Base-by-base conservation (phyloP, 2,888 invertebrate species). In the Petrolisthes manimaculis region DNA sequence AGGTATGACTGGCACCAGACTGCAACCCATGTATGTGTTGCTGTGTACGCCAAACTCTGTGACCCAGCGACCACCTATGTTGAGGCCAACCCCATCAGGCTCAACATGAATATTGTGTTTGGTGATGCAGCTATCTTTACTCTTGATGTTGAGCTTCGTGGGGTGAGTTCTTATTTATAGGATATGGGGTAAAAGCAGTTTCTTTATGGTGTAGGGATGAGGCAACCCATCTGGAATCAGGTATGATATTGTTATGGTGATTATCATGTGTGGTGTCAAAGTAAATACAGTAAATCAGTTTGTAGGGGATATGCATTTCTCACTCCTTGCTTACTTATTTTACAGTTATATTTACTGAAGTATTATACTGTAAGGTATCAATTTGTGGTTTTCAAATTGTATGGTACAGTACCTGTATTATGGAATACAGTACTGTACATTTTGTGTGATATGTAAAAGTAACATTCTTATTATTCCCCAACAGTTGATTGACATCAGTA, bases 1-100 rank as follows among this genome's bases (percentile, higher is more conserved):
- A 95, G 98, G 53, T 96, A 96, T 94, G 99, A 99, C 93, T 98
- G 98, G 97, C 97, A 98, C 93, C 99, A 99, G 94, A 99, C 98
- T 0, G 95, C 95, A 0, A 94, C 95, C 0, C 95, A 95, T 93
- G 96, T 99, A 0, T 96, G 96, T 89, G 95, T 99, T 82, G 96
- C 98, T 69, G 95, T 99, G 78, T 99, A 97, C 93, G 97, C 97
- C 0, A 99, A 99, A 94, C 95, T 96, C 92, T 97, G 97, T 92
- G 95, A 97, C 92, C 97, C 98, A 12, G 94, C 94, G 24, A 93
- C 94, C 88, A 97, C 97, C 90, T 93, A 93, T 86, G 94, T 99
- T 1, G 95, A 96, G 93, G 93, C 97, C 51, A 99, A 97, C 93
- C 97, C 97, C 18, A 95, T 99, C 79, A 95, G 96, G 55, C 94